Percentiles rank a stretch among this genome's conserved stretches.
phyloP scores from a whole-genome alignment of 2,888 invertebrate genomes.

The Cheilosia grossa region DNA sequence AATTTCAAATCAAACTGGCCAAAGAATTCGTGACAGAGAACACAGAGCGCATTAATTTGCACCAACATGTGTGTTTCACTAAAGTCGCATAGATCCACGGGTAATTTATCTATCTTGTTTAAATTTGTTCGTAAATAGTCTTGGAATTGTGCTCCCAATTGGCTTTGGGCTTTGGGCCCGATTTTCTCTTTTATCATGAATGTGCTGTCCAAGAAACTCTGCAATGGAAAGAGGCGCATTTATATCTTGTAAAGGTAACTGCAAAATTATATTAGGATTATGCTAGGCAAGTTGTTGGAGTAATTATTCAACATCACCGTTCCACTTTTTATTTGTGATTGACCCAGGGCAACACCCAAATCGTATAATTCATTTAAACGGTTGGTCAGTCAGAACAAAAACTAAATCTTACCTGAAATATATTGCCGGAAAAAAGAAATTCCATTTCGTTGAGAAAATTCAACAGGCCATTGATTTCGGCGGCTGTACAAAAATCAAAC shows the following conservation, averaged over 20 bases:
- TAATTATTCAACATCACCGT: too few relatives aligned
- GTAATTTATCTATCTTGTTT: slow-evolving; percentile 83
- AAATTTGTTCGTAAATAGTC: slow-evolving; percentile 78
- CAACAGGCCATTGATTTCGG: slow-evolving; percentile 87
- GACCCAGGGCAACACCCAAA: too few relatives aligned
- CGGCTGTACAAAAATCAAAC: slow-evolving; percentile 85
- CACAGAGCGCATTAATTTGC: slow-evolving; percentile 88
- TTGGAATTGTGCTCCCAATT: slow-evolving; percentile 80
- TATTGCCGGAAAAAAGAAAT: slow-evolving; percentile 85
- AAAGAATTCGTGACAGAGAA: slow-evolving; percentile 89
- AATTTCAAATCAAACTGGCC: slow-evolving; percentile 90
- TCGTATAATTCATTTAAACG: not conserved
- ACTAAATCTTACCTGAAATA: slow-evolving; percentile 86
- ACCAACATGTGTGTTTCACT: slow-evolving; percentile 86
- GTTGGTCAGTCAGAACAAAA: not conserved
- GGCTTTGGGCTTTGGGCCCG: slow-evolving; percentile 76
- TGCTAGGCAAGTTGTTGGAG: too few relatives aligned
- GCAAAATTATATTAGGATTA: too few relatives aligned
- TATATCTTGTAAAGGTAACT: too few relatives aligned
- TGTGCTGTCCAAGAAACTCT: slow-evolving; percentile 78
- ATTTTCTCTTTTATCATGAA: slow-evolving; percentile 77
- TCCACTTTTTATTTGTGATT: too few relatives aligned
- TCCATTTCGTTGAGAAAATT: slow-evolving; percentile 87
- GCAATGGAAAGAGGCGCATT: slow-evolving; percentile 41
- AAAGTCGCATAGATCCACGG: slow-evolving; percentile 86